These are phyloP conservation scores for Drosophila monieri DNA, from an alignment of 2,888 invertebrate genomes.

Conservation along the genomic window DNA sequence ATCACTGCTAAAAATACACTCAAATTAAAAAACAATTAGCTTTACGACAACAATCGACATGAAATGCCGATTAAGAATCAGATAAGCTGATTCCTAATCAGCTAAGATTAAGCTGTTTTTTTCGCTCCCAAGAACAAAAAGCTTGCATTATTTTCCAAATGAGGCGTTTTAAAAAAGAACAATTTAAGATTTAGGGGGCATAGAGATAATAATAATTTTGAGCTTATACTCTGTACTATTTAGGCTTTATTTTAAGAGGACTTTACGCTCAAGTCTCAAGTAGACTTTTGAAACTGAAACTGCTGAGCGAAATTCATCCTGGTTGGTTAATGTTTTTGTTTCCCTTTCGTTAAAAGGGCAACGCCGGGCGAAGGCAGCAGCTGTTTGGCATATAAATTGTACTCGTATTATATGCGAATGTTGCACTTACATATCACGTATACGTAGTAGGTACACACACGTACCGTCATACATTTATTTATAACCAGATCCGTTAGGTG, in stretches of 20 bases:
- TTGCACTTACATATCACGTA: constrained; percentile 24
- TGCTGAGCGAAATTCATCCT: constrained; percentile 23
- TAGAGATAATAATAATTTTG: background rate
- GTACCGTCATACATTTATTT: constrained; percentile 4
- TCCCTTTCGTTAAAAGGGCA: constrained; percentile 16
- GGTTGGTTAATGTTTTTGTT: constrained; percentile 27
- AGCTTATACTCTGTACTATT: too few relatives aligned
- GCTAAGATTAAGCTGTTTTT: constrained; percentile 45
- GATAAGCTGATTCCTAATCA: constrained; percentile 29
- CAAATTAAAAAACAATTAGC: constrained; percentile 48
- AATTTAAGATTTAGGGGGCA: constrained; percentile 15
- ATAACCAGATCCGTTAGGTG: constrained; percentile 40
- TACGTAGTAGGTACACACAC: background rate
- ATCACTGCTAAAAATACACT: constrained; percentile 36
- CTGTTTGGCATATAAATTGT: constrained; percentile 64
- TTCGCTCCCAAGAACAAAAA: constrained; percentile 12
- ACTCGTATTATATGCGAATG: constrained; percentile 9
- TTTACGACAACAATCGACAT: constrained; percentile 46
- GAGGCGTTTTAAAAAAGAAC: background rate
- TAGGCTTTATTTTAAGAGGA: too few relatives aligned
- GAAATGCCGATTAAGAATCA: constrained; percentile 27
- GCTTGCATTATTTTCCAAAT: background rate
- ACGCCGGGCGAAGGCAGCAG: constrained; percentile 26
- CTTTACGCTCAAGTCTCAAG: too few relatives aligned
- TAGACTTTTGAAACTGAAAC: too few relatives aligned